Base-by-base conservation (phyloP, 2,888 invertebrate species). In the Bibio marci region DNA sequence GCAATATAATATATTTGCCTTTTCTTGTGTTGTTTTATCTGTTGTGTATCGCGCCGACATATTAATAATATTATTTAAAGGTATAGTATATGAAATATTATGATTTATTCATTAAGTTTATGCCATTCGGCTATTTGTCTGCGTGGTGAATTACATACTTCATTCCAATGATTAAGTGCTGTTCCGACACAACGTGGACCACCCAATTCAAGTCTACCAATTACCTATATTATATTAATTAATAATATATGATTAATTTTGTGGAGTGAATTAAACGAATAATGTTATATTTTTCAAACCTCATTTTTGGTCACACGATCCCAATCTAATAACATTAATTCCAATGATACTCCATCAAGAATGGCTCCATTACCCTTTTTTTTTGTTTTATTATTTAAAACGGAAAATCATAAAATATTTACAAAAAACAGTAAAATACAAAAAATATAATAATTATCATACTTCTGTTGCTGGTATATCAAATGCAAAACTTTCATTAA, bases 61-160 rank as follows among this genome's bases (percentile, higher is more conserved):
- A n/a, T n/a, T n/a, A n/a, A n/a, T n/a, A n/a, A n/a, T n/a, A n/a
- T n/a, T n/a, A n/a, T n/a, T n/a, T n/a, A n/a, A n/a, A n/a, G n/a
- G n/a, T n/a, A n/a, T n/a, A n/a, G n/a, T n/a, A n/a, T n/a, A n/a
- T n/a, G n/a, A n/a, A n/a, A n/a, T n/a, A n/a, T n/a, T n/a, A n/a
- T n/a, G n/a, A n/a, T n/a, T n/a, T 76, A 90, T 73, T 90, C 90
- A 64, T 83, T 79, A 52, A 97, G 73, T 67, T 94, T 92, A 72
- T 98, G 97, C 97, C 97, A 98, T 66, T 97, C 94, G 47, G 97
- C 97, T 58, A 97, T 94, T 71, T 97, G 97, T 48, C 95, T 80
- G 50, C 94, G 77, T 38, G 95, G 94, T 49, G 92, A 92, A 57
- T 83, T 90, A 69, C 91, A 86, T 49, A 95, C 92, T 69, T 95